phyloP scores from a whole-genome alignment of 2,797 vertebrate species.

The Pangasius macronema region DNA sequence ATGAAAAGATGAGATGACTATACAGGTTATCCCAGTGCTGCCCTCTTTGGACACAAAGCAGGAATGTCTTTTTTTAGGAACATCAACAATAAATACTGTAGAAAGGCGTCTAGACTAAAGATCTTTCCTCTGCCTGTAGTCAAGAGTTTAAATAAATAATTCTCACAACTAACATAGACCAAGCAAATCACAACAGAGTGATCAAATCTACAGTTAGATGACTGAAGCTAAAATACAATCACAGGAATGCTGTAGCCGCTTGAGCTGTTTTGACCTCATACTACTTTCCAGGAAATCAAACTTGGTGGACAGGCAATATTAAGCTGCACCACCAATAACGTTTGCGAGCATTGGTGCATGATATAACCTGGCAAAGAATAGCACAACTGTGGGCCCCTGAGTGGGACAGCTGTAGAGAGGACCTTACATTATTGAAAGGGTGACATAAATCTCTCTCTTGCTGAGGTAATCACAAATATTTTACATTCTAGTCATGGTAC shows the following conservation, averaged over 20 bases:
- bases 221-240: background rate
- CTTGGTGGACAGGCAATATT: background rate
- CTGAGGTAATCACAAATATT: background rate
- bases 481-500: too few relatives aligned
- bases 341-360: background rate
- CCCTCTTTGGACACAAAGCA: slow-evolving; percentile 24
- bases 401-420: slow-evolving; percentile 23
- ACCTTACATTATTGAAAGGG: slow-evolving; percentile 51
- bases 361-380: background rate
- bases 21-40: slow-evolving; percentile 23
- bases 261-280: slow-evolving; percentile 1
- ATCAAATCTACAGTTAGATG: background rate
- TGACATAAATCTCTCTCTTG: slow-evolving; percentile 42
- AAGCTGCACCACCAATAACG: background rate
- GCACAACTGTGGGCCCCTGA: background rate
- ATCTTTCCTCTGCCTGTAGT: too few relatives aligned
- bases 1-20: background rate
- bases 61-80: background rate
- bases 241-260: background rate
- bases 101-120: background rate
- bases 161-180: background rate
- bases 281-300: background rate
- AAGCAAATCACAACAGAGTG: background rate
- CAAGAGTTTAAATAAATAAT: background rate
- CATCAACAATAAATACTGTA: background rate